A percentile compares a stretch with the other conserved stretches of the same genome.
Conservation (phyloP, 2,888 invertebrate genomes). For the Standfussiana lucernea region DNA sequence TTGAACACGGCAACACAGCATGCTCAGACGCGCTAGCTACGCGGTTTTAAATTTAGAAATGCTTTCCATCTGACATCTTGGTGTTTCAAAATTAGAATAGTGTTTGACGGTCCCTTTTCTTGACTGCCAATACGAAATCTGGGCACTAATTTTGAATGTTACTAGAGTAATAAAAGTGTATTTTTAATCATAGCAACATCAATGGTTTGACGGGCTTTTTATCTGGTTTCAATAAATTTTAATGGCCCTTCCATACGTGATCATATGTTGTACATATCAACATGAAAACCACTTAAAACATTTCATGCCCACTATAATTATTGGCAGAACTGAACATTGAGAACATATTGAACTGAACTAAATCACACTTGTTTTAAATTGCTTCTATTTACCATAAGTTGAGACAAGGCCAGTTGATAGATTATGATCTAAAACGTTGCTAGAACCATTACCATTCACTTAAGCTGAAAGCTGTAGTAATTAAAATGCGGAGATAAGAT, state of each 20-base stretch:
- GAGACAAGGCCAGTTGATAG: conserved; percentile 68
- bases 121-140: conserved; percentile 50
- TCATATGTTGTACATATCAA: conserved; percentile 34
- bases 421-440: conserved; percentile 61
- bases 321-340: conserved; percentile 58
- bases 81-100: conserved; percentile 76
- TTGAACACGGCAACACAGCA: conserved; percentile 71
- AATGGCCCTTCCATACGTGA: conserved; percentile 38
- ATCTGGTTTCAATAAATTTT: conserved; percentile 40
- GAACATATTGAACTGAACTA: conserved; percentile 56
- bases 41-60: conserved; percentile 81
- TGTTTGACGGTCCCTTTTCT: conserved; percentile 67
- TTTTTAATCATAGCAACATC: conserved; percentile 13
- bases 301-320: conserved; percentile 53
- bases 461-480: conserved; percentile 41
- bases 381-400: conserved; percentile 67
- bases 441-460: conserved; percentile 64
- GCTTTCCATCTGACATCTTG: conserved; percentile 75
- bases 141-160: conserved; percentile 26
- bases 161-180: background rate
- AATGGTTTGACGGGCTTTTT: conserved; percentile 27
- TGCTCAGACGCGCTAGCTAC: conserved; percentile 81
- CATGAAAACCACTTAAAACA: conserved; percentile 62
- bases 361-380: conserved; percentile 68
- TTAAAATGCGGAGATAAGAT: conserved; percentile 46